A percentile compares a stretch with the other conserved stretches of the same genome.
Conservation (phyloP, 2,888 invertebrate species). For the Ormyrus labotus region DNA sequence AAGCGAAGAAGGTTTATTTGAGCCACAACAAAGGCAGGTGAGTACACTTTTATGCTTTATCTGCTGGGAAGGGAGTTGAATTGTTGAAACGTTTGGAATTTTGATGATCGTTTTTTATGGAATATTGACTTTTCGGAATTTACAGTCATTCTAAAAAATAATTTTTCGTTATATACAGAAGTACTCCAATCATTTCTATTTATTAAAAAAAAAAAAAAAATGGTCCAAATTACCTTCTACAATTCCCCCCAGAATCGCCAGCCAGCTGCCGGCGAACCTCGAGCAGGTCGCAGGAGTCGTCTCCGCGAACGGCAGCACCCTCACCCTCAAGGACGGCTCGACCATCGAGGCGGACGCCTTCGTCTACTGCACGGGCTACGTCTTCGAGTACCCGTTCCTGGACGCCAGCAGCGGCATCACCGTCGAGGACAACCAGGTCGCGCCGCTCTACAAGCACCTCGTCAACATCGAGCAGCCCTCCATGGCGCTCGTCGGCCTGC, state of each 20-base stretch:
- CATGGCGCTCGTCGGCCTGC: conserved; percentile 87
- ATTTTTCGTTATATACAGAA: conserved; percentile 4
- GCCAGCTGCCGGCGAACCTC: conserved; percentile 77
- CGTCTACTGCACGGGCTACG: conserved; percentile 87
- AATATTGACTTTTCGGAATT: neutral
- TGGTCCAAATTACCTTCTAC: too few relatives aligned
- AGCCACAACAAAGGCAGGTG: conserved; percentile 78
- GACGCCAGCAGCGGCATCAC: conserved; percentile 80
- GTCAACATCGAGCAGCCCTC: conserved; percentile 85
- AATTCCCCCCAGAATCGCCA: conserved; percentile 72
- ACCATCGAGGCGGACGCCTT: conserved; percentile 81
- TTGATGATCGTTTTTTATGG: neutral
- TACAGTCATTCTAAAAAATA: neutral
- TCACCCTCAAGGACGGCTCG: conserved; percentile 80
- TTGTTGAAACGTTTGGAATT: too few relatives aligned
- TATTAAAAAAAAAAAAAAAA: conserved; percentile 5
- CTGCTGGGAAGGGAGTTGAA: too few relatives aligned
- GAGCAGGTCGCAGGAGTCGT: conserved; percentile 79
- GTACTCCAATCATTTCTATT: conserved; percentile 27
- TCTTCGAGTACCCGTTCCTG: conserved; percentile 84
- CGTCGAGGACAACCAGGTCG: conserved; percentile 77
- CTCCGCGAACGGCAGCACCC: conserved; percentile 76
- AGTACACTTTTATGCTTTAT: neutral
- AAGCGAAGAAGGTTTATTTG: conserved; percentile 77
- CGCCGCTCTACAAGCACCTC: conserved; percentile 86